Evolutionary conservation across 2,888 invertebrate species (phyloP).

Genomic region (Orthosia gothica): DNA sequence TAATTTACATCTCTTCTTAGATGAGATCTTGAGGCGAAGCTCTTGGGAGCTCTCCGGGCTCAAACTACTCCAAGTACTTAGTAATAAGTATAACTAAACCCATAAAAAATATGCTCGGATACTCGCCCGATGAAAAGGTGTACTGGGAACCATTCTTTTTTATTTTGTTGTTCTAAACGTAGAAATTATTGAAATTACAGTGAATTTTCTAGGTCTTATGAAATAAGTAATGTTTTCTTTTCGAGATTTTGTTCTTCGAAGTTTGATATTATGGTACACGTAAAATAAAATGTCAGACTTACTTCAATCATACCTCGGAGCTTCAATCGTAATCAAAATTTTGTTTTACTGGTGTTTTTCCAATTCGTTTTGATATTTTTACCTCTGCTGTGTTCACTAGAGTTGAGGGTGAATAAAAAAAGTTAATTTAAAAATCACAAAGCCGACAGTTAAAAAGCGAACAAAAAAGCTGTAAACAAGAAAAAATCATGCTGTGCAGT

Average conservation of each 20-base stretch:
- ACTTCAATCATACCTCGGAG: too few relatives aligned
- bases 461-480: too few relatives aligned
- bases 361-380: too few relatives aligned
- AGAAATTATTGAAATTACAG: conserved; percentile 10
- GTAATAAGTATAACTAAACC: conserved; percentile 31
- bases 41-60: conserved; percentile 43
- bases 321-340: too few relatives aligned
- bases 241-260: background rate
- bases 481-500: too few relatives aligned
- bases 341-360: too few relatives aligned
- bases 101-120: conserved; percentile 36
- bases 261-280: background rate
- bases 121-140: conserved; percentile 19
- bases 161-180: conserved; percentile 12
- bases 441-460: too few relatives aligned
- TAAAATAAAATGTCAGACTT: background rate
- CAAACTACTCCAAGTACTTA: conserved; percentile 55
- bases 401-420: too few relatives aligned
- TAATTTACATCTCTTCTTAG: conserved; percentile 59
- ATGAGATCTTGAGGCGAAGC: conserved; percentile 44
- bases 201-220: background rate
- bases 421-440: too few relatives aligned
- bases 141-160: conserved; percentile 23
- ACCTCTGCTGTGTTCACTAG: too few relatives aligned
- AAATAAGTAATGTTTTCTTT: background rate